Base-by-base conservation (phyloP, 2,113 vertebrate genomes). In the Sander vitreus region DNA sequence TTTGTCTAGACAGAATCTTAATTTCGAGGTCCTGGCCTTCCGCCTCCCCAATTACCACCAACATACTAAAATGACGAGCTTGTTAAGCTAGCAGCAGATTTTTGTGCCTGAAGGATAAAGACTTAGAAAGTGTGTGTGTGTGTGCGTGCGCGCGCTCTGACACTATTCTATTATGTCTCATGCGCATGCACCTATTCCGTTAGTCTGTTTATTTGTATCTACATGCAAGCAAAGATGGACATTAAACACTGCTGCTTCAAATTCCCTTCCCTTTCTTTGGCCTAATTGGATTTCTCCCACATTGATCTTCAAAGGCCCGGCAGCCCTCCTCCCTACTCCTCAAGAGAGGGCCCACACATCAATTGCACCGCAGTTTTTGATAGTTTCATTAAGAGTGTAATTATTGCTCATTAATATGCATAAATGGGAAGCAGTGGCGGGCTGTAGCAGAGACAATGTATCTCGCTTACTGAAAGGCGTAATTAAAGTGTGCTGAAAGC, bases 381-480 rank as follows among this genome's bases (percentile, higher is more conserved):
- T 95, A 91, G 88, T 95, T 95, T 94, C 93, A 95, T 95, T 95
- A 94, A 94, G 93, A 91, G 87, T 84, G 89, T 95, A 95, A 95
- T 95, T 95, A 95, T 94, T 94, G 88, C 92, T 95, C 77, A 95
- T 96, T 95, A 95, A 95, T 94, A 95, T 95, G 94, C 89, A 94
- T 94, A 93, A 85, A 93, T 89, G 73, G 82, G 88, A 93, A 90
- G 92, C 84, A 81, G 69, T 70, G 57, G 83, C 10, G n/a, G 82
- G 85, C 87, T 76, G 84, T 51, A 80, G 87, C 83, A 68, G 88
- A 89, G 87, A 81, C 74, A 82, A 93, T 89, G 81, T 86, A 92
- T 92, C 93, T 92, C 84, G 64, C 85, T 73, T 75, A 73, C 87
- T 93, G 85, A 94, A 93, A 93, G 88, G 85, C 83, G 5, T 94